A percentile compares a stretch with the other conserved stretches of the same genome.
phyloP scores from a whole-genome alignment of 2,888 invertebrate species.

The Sicus ferrugineus region DNA sequence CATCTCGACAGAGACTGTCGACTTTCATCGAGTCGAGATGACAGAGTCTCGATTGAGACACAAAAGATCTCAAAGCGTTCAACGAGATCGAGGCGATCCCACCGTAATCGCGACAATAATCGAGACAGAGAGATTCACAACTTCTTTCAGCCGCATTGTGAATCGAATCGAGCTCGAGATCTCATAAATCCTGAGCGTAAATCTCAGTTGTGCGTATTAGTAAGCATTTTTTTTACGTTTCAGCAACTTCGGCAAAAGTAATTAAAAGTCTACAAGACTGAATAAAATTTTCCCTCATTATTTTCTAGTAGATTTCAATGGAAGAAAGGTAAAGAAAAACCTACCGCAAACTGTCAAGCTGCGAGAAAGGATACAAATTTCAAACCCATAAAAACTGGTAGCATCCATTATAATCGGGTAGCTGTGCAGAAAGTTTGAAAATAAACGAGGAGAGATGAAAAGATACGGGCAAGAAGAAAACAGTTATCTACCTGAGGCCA shows the following conservation, averaged over 20 bases:
- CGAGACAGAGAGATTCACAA: no score
- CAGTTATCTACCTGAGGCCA: constrained; percentile 3
- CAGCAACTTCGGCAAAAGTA: not conserved
- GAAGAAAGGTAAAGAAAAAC: not conserved
- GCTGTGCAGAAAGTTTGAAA: not conserved
- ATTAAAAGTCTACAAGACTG: not conserved
- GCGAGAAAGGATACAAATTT: not conserved
- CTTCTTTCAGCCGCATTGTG: no score
- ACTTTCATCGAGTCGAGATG: no score
- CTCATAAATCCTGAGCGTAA: no score
- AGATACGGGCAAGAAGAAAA: not conserved
- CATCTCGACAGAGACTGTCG: no score
- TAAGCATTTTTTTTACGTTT: no score
- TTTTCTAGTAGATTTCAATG: not conserved
- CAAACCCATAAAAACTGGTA: not conserved
- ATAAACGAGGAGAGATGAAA: constrained; percentile 1
- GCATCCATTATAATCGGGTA: not conserved
- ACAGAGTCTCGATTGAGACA: no score
- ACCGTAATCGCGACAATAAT: no score
- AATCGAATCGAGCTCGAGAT: no score
- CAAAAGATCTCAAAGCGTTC: no score
- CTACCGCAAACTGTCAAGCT: not conserved
- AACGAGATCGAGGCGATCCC: no score
- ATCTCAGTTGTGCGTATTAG: no score
- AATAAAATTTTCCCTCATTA: not conserved